Evolutionary conservation across 2,888 invertebrate genomes (phyloP).

Genomic region (Drosophila nr. perissopoda): DNA sequence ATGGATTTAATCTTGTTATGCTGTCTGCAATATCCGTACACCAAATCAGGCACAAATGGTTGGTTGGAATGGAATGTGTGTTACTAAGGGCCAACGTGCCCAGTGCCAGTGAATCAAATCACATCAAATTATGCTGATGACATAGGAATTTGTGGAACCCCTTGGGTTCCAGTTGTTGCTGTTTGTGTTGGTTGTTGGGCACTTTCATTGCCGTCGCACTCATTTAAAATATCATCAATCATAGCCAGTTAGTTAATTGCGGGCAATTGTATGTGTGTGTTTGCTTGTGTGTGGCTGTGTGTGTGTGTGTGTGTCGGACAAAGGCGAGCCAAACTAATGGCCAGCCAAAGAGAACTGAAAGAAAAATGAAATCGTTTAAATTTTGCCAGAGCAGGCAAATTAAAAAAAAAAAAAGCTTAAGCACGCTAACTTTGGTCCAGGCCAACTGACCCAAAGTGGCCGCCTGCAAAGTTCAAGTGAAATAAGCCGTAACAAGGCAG

Average conservation of each 20-base stretch:
- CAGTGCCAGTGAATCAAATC: slow-evolving; percentile 59
- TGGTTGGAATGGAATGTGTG: slow-evolving; percentile 16
- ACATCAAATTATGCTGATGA: slow-evolving; percentile 66
- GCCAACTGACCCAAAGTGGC: slow-evolving; percentile 64
- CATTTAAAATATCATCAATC: slow-evolving; percentile 83
- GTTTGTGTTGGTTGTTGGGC: slow-evolving; percentile 22
- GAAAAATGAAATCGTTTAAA: slow-evolving; percentile 66
- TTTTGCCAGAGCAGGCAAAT: slow-evolving; percentile 64
- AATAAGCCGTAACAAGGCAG: slow-evolving; percentile 73
- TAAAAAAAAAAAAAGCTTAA: slow-evolving; percentile 76
- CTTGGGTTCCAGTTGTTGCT: slow-evolving; percentile 9
- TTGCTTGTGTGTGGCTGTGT: slow-evolving; percentile 4
- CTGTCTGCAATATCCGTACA: background rate
- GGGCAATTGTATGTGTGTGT: slow-evolving; percentile 37
- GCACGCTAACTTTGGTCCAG: slow-evolving; percentile 68
- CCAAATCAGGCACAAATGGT: slow-evolving; percentile 12
- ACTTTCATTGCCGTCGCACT: slow-evolving; percentile 59
- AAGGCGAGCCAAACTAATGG: slow-evolving; percentile 67
- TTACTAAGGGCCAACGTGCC: slow-evolving; percentile 29
- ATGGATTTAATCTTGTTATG: slow-evolving; percentile 10
- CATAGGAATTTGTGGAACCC: slow-evolving; percentile 49
- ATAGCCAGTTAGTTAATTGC: slow-evolving; percentile 80
- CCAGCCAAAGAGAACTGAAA: slow-evolving; percentile 28
- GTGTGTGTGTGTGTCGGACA: slow-evolving; percentile 10
- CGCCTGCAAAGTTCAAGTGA: slow-evolving; percentile 70